Percentiles rank a stretch among this genome's conserved stretches.
These are phyloP conservation scores for Nasonia giraulti DNA, from an alignment of 1,140 invertebrate species.

Conservation along the genomic window DNA sequence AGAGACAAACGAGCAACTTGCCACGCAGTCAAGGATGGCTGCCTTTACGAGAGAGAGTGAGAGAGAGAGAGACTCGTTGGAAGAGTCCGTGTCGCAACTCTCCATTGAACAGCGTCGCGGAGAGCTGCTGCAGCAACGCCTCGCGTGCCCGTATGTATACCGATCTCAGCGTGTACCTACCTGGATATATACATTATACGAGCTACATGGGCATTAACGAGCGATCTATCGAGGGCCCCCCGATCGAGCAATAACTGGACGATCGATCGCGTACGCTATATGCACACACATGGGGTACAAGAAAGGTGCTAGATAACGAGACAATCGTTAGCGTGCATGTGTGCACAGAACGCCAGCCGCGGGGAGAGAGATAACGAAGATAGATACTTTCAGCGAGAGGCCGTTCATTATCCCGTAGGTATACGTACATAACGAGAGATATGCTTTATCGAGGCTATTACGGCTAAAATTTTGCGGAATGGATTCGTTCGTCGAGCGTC, in stretches of 20 bases:
- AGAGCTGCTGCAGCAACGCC: conserved; percentile 45
- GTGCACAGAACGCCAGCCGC: background rate
- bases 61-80: conserved; percentile 13
- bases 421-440: background rate
- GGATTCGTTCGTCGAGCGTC: too few species aligned
- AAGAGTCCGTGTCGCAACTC: conserved; percentile 57
- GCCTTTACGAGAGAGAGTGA: conserved; percentile 52
- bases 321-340: background rate
- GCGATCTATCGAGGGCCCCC: conserved; percentile 52
- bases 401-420: background rate
- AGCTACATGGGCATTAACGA: conserved; percentile 59
- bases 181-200: background rate
- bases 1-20: conserved; percentile 45
- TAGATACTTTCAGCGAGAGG: background rate
- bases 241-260: conserved; percentile 3
- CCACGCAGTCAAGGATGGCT: conserved; percentile 65
- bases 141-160: conserved; percentile 12
- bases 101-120: conserved; percentile 36
- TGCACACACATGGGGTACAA: background rate
- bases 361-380: background rate
- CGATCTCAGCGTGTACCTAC: background rate
- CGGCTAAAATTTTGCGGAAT: background rate
- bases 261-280: background rate
- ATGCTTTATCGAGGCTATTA: background rate
- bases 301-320: conserved; percentile 3